phyloP scores from a whole-genome alignment of 2,888 invertebrate species.

The Balanococcus diminutus region DNA sequence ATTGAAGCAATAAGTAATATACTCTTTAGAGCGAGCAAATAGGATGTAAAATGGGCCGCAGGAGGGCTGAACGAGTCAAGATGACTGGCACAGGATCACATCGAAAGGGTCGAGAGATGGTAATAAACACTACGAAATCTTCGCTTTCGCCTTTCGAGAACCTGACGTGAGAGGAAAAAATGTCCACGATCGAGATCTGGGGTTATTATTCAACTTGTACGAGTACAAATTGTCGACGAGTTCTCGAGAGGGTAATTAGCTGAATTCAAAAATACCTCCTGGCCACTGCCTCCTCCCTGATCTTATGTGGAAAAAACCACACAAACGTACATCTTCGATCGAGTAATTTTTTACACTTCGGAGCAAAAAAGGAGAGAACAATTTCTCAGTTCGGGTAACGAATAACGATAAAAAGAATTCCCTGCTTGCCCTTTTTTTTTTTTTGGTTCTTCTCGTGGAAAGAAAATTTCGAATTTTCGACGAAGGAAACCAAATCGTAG shows the following conservation, averaged over 20 bases:
- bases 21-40: background rate
- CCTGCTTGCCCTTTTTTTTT: background rate
- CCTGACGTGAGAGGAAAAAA: background rate
- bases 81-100: background rate
- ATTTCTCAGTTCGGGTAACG: too few relatives aligned
- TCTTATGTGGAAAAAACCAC: too few relatives aligned
- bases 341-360: too few relatives aligned
- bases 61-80: background rate
- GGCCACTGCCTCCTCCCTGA: too few relatives aligned
- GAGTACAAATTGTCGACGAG: too few relatives aligned
- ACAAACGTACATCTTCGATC: too few relatives aligned
- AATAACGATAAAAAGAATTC: background rate
- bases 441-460: background rate
- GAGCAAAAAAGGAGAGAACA: too few relatives aligned
- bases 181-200: background rate
- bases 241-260: too few relatives aligned
- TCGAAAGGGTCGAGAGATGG: background rate
- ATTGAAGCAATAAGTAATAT: slow-evolving; percentile 31
- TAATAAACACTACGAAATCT: background rate
- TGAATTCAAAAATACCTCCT: too few relatives aligned
- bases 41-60: background rate
- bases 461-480: background rate
- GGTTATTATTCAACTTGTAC: background rate
- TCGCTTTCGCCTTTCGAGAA: too few relatives aligned
- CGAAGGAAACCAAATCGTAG: background rate